Evolutionary conservation across 2,113 vertebrate species (phyloP).

Genomic region (Petrocephalus microphthalmus): DNA sequence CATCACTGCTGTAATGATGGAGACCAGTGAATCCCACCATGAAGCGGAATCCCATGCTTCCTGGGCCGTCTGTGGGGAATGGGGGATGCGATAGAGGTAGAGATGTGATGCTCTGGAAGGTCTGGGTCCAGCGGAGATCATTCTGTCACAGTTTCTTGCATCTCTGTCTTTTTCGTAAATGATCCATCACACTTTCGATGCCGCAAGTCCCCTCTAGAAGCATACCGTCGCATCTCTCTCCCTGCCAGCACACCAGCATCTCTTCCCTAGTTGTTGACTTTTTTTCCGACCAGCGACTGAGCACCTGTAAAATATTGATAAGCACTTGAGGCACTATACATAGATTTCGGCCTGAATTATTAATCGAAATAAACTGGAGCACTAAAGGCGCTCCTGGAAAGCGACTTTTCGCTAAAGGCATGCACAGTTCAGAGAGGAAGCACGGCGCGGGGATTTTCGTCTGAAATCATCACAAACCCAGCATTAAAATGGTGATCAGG

Average conservation of each 20-base stretch:
- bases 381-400: neutral
- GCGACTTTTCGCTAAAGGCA: neutral
- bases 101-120: neutral
- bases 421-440: neutral
- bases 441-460: neutral
- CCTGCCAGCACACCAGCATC: neutral
- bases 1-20: conserved; percentile 13
- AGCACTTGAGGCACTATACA: conserved; percentile 35
- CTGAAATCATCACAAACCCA: neutral
- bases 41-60: neutral
- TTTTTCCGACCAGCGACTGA: conserved; percentile 28
- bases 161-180: neutral
- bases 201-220: neutral
- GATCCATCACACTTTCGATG: neutral
- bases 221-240: neutral
- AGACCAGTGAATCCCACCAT: conserved; percentile 14
- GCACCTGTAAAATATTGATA: conserved; percentile 53
- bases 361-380: conserved; percentile 44
- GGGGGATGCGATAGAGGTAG: neutral
- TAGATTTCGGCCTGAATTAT: conserved; percentile 54
- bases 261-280: conserved; percentile 35
- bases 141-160: neutral
- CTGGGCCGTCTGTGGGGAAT: neutral
- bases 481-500: neutral
- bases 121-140: neutral